phyloP scores from a whole-genome alignment of 2,797 vertebrate genomes.

The Anolis apletophallus region DNA sequence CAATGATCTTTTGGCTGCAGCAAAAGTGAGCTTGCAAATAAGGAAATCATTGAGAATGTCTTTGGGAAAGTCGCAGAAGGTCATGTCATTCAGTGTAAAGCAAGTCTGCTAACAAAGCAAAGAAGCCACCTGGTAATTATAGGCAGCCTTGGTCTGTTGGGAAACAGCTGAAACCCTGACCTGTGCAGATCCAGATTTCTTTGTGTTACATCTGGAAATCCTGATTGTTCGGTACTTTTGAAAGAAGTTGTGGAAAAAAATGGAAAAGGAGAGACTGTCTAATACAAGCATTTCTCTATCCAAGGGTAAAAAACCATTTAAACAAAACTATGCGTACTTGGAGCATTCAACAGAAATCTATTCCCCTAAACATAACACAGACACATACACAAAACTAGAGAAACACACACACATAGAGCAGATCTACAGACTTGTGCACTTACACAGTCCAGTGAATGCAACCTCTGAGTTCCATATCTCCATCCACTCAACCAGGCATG shows the following conservation, averaged over 20 bases:
- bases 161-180: constrained; percentile 16
- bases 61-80: constrained; percentile 10
- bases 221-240: neutral
- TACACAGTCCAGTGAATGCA: neutral
- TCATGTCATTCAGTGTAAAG: neutral
- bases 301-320: neutral
- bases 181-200: neutral
- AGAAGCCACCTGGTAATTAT: neutral
- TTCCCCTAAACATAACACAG: neutral
- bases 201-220: neutral
- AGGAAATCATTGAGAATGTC: neutral
- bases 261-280: neutral
- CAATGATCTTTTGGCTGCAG: constrained; percentile 9
- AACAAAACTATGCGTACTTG: neutral
- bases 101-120: neutral
- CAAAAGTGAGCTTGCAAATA: constrained; percentile 35
- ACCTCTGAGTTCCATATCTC: neutral
- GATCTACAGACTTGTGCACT: neutral
- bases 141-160: neutral
- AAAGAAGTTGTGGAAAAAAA: neutral
- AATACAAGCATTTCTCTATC: neutral
- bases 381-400: neutral
- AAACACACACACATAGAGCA: neutral
- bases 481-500: neutral
- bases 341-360: neutral